A percentile compares a stretch with the other conserved stretches of the same genome.
phyloP scores from a whole-genome alignment of 2,113 vertebrate genomes.

The Phalacrocorax pelagicus region DNA sequence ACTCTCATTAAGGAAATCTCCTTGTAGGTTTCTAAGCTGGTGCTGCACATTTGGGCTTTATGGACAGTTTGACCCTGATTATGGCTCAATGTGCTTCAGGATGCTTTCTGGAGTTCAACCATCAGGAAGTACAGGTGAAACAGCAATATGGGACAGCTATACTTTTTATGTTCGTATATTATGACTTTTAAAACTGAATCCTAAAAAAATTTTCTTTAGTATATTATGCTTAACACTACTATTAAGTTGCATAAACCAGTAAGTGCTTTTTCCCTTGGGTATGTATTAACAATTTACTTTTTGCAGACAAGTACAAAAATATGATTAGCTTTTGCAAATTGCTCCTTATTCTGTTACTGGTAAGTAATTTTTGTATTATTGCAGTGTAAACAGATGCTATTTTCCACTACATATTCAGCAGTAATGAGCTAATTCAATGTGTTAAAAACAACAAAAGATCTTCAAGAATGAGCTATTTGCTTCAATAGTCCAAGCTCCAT shows the following conservation, averaged over 20 bases:
- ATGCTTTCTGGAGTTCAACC: neutral
- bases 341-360: conserved; percentile 72
- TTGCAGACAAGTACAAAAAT: conserved; percentile 74
- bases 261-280: conserved; percentile 44
- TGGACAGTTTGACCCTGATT: neutral
- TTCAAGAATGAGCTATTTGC: conserved; percentile 50
- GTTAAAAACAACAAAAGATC: conserved; percentile 69
- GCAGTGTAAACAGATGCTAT: conserved; percentile 73
- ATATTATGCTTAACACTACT: conserved; percentile 1
- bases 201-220: neutral
- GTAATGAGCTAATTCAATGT: conserved; percentile 72
- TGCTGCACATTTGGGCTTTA: neutral
- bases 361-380: conserved; percentile 79
- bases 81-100: neutral
- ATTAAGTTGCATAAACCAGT: conserved; percentile 28
- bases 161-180: neutral
- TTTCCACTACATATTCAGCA: conserved; percentile 66
- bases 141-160: neutral
- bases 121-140: neutral
- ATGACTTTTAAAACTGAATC: neutral
- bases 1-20: neutral
- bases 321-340: conserved; percentile 76
- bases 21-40: neutral
- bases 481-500: conserved; percentile 39
- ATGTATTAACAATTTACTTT: conserved; percentile 69